phyloP scores from a whole-genome alignment of 2,888 invertebrate species.

The Tetrapedia diversipes region DNA sequence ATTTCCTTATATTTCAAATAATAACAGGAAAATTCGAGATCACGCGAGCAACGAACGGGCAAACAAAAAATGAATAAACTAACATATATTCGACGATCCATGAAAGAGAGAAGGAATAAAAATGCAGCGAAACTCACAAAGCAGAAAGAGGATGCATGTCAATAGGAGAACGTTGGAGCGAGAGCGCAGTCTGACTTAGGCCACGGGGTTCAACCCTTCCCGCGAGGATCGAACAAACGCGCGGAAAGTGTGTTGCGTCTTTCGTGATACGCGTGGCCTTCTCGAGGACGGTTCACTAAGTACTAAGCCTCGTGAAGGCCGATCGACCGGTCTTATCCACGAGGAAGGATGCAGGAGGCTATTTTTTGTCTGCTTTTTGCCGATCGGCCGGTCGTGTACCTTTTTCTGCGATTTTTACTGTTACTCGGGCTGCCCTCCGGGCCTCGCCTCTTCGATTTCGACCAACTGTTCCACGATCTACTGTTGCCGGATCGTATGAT shows the following conservation, averaged over 20 bases:
- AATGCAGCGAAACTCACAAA: slow-evolving; percentile 34
- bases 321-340: slow-evolving; percentile 75
- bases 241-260: slow-evolving; percentile 7
- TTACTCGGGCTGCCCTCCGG: slow-evolving; percentile 61
- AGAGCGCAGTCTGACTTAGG: neutral
- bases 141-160: slow-evolving; percentile 26
- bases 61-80: no score
- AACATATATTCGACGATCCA: neutral
- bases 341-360: slow-evolving; percentile 60
- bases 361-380: slow-evolving; percentile 37
- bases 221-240: neutral
- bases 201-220: slow-evolving; percentile 14
- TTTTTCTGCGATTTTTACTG: slow-evolving; percentile 73
- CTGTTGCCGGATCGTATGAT: neutral
- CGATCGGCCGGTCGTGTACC: slow-evolving; percentile 48
- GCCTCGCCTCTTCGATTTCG: slow-evolving; percentile 56
- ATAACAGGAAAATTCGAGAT: no score
- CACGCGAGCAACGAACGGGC: no score
- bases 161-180: neutral
- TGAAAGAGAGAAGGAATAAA: neutral
- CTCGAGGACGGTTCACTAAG: slow-evolving; percentile 73
- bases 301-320: slow-evolving; percentile 74
- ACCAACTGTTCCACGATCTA: slow-evolving; percentile 34
- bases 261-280: slow-evolving; percentile 55
- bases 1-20: neutral